Conservation (phyloP, 1,140 invertebrate genomes). For the Drosophila sucinea region DNA sequence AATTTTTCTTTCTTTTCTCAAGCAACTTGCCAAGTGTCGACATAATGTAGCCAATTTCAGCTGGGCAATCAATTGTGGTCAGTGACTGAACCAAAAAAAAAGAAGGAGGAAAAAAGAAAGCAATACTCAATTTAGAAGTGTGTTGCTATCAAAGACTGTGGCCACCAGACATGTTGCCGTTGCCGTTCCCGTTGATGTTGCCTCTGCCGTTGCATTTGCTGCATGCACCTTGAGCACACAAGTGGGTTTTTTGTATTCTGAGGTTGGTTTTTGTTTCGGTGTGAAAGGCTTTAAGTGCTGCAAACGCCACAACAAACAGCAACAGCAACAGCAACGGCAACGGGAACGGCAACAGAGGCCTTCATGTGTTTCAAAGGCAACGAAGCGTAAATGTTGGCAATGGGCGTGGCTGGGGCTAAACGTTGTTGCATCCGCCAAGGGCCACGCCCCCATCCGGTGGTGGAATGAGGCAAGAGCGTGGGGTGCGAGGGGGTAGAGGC, state of each 20-base stretch:
- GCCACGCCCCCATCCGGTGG: slow-evolving; percentile 47
- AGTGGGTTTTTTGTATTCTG: slow-evolving; percentile 50
- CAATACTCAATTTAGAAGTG: slow-evolving; percentile 4
- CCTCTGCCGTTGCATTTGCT: slow-evolving; percentile 42
- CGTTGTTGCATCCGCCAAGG: slow-evolving; percentile 59
- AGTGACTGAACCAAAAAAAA: slow-evolving; percentile 26
- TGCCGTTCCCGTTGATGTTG: slow-evolving; percentile 23
- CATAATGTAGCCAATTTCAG: slow-evolving; percentile 22
- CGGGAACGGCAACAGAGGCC: slow-evolving; percentile 32
- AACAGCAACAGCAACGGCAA: slow-evolving; percentile 26
- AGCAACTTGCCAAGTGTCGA: background rate
- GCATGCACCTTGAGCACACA: slow-evolving; percentile 55
- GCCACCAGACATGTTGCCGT: slow-evolving; percentile 20
- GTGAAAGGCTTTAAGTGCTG: slow-evolving; percentile 70
- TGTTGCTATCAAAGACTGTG: slow-evolving; percentile 19
- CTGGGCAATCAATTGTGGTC: slow-evolving; percentile 54
- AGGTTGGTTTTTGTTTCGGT: slow-evolving; percentile 40
- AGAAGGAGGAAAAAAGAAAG: background rate
- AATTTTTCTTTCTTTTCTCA: background rate
- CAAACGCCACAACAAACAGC: slow-evolving; percentile 57
- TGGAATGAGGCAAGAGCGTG: slow-evolving; percentile 19
- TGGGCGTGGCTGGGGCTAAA: slow-evolving; percentile 52
- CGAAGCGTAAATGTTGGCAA: slow-evolving; percentile 52
- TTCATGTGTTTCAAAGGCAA: slow-evolving; percentile 62
- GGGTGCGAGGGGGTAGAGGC: slow-evolving; percentile 4